These are phyloP conservation scores for Sylvia borin DNA, from an alignment of 2,797 vertebrate species.

Conservation along the genomic window DNA sequence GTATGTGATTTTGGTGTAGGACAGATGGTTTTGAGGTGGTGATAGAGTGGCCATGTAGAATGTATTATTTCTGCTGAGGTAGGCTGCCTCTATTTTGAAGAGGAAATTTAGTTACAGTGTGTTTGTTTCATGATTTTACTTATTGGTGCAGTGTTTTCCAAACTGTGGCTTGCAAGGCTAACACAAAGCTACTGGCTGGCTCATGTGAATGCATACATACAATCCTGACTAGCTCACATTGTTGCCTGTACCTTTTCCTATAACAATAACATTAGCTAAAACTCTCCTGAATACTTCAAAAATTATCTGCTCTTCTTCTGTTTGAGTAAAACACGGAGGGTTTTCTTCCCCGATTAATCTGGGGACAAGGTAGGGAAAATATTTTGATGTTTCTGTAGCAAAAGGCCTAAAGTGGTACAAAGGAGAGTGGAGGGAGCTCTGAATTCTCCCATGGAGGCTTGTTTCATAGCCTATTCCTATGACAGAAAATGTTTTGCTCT, in stretches of 20 bases:
- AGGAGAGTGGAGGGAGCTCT: background rate
- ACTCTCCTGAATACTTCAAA: background rate
- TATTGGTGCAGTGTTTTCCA: background rate
- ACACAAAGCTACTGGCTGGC: background rate
- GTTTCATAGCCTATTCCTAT: background rate
- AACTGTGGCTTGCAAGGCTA: background rate
- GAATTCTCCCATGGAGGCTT: background rate
- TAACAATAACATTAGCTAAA: background rate
- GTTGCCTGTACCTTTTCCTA: background rate
- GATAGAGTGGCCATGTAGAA: background rate
- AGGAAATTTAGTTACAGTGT: background rate
- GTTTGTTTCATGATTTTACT: background rate
- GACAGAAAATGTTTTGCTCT: background rate
- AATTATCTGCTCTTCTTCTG: background rate
- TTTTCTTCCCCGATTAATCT: background rate
- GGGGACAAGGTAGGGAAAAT: background rate
- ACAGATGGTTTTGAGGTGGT: background rate
- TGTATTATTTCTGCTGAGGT: background rate
- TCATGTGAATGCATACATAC: background rate
- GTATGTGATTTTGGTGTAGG: background rate
- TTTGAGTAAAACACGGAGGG: background rate
- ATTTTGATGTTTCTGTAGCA: background rate
- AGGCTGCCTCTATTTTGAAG: background rate
- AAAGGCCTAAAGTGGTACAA: background rate
- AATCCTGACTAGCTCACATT: background rate